Conservation (phyloP, 1,140 invertebrate genomes). For the Drosophila kepulauana region DNA sequence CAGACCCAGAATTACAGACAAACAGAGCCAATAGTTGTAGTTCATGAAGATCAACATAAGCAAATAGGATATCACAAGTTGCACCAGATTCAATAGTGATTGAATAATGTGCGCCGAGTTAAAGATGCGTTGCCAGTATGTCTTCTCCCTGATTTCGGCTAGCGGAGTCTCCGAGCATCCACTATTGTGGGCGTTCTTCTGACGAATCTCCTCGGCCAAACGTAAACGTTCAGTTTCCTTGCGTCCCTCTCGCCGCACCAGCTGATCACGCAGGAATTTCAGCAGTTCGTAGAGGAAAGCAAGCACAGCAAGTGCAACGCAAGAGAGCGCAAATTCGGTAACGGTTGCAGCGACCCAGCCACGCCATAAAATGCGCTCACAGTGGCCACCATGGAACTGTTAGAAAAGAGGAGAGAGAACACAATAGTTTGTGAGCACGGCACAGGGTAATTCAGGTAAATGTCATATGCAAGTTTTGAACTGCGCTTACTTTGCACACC, state of each 20-base stretch:
- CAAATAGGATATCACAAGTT: constrained; percentile 95
- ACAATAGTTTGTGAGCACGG: not conserved
- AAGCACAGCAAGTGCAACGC: constrained; percentile 65
- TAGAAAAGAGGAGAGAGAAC: constrained; percentile 19
- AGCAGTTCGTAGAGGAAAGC: constrained; percentile 76
- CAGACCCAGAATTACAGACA: constrained; percentile 94
- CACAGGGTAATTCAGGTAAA: constrained; percentile 19
- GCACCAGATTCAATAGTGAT: constrained; percentile 94
- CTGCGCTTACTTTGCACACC: constrained; percentile 4
- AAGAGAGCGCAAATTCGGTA: constrained; percentile 70
- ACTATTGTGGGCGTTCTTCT: constrained; percentile 28
- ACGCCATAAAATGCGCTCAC: constrained; percentile 92
- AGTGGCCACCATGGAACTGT: constrained; percentile 92
- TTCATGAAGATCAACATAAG: constrained; percentile 99
- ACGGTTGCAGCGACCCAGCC: constrained; percentile 87
- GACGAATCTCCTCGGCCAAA: constrained; percentile 54
- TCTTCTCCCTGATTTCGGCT: constrained; percentile 54
- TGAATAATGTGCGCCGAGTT: constrained; percentile 89
- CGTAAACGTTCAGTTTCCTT: constrained; percentile 52
- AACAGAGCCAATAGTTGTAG: constrained; percentile 97
- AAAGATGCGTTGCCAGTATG: constrained; percentile 64
- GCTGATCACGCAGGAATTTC: constrained; percentile 71
- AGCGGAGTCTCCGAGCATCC: constrained; percentile 58
- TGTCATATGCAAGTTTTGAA: not conserved
- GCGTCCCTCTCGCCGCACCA: constrained; percentile 53